These are phyloP conservation scores for Coleophora flavipennella DNA, from an alignment of 2,888 invertebrate genomes.

Conservation along the genomic window DNA sequence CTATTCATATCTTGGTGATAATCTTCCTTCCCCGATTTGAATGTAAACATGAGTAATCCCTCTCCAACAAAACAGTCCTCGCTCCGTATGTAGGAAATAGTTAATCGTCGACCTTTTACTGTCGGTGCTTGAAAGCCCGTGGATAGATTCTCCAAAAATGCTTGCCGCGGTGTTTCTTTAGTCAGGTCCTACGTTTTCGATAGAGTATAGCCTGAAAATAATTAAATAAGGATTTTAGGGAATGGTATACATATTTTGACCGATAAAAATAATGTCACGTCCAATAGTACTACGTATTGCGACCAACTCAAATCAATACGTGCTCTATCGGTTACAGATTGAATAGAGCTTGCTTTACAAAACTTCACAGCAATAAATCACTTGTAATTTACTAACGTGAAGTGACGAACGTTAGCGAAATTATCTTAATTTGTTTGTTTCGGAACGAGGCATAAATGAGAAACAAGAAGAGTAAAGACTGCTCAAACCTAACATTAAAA, in stretches of 20 bases:
- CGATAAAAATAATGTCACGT: constrained; percentile 2
- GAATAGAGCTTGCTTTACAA: neutral
- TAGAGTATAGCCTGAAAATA: neutral
- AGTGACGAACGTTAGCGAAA: neutral
- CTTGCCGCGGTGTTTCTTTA: constrained; percentile 9
- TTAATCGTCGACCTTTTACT: constrained; percentile 16
- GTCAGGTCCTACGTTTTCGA: neutral
- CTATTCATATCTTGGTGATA: constrained; percentile 21
- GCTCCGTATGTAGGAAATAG: constrained; percentile 9
- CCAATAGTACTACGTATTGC: neutral
- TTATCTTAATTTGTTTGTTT: constrained; percentile 7
- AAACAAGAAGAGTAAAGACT: too few relatives aligned
- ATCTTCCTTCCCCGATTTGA: constrained; percentile 16
- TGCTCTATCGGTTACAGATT: neutral
- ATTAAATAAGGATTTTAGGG: too few relatives aligned
- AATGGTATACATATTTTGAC: too few relatives aligned
- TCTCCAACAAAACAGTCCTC: constrained; percentile 17
- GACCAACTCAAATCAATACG: neutral
- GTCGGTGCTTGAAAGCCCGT: constrained; percentile 12
- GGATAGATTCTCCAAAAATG: constrained; percentile 11
- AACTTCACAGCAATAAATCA: neutral
- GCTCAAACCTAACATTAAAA: too few relatives aligned
- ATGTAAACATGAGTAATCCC: constrained; percentile 15
- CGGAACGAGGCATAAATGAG: too few relatives aligned
- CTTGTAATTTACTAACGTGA: neutral